Evolutionary conservation across 2,888 invertebrate species (phyloP).

Genomic region (Cataglyphis altisquamis): DNA sequence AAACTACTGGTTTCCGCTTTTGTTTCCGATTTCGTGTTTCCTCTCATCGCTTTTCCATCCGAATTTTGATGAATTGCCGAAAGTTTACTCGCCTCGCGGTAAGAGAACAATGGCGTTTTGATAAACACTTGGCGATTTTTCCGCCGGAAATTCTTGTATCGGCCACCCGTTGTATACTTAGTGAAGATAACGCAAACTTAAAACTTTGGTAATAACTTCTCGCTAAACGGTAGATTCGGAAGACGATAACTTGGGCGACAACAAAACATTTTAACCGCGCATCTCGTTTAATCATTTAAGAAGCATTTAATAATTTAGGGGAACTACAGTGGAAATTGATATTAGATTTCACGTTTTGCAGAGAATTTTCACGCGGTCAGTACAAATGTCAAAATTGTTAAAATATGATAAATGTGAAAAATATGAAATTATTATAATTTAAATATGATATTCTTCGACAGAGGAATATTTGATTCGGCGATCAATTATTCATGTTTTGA

Average conservation of each 20-base stretch:
- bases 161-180: slow-evolving; percentile 1
- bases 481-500: slow-evolving; percentile 11
- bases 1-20: neutral
- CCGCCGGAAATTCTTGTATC: slow-evolving; percentile 1
- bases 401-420: slow-evolving; percentile 7
- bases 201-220: slow-evolving; percentile 39
- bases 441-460: neutral
- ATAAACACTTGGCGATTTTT: slow-evolving; percentile 16
- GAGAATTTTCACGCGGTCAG: neutral
- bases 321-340: slow-evolving; percentile 1
- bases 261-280: slow-evolving; percentile 33
- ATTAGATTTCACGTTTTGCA: slow-evolving; percentile 22
- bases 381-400: slow-evolving; percentile 19
- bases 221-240: slow-evolving; percentile 2
- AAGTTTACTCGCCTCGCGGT: neutral
- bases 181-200: slow-evolving; percentile 15
- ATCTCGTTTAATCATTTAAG: slow-evolving; percentile 19
- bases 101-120: slow-evolving; percentile 18
- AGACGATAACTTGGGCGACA: slow-evolving; percentile 36
- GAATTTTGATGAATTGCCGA: neutral
- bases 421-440: neutral
- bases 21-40: neutral
- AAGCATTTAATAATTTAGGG: slow-evolving; percentile 5
- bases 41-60: neutral
- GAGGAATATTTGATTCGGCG: slow-evolving; percentile 37